Conservation (phyloP, 2,113 vertebrate species). For the Megaleporinus macrocephalus region DNA sequence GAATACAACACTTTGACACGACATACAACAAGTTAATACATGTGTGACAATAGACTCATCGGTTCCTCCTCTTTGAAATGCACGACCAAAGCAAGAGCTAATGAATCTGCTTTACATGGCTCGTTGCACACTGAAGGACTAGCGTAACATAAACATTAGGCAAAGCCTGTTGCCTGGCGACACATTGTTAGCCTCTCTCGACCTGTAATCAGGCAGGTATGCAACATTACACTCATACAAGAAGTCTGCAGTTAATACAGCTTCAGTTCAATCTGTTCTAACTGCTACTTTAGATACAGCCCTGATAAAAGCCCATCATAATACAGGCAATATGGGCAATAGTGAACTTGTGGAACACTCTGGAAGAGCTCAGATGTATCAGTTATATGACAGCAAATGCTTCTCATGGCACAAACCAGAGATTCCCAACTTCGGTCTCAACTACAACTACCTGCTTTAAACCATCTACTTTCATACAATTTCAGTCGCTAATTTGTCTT, state of each 20-base stretch:
- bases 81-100: not conserved
- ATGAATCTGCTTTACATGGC: not conserved
- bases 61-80: not conserved
- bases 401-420: no score
- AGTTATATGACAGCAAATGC: no score
- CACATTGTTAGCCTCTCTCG: not conserved
- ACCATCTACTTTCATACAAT: no score
- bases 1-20: not conserved
- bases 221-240: not conserved
- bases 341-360: no score
- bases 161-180: not conserved
- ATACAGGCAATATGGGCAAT: no score
- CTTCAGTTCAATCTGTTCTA: no score
- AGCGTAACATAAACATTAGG: slow-evolving; percentile 10
- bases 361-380: no score
- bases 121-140: not conserved
- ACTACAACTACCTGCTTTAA: no score
- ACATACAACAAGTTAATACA: not conserved
- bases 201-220: not conserved
- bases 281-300: no score
- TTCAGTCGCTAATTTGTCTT: no score
- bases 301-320: no score
- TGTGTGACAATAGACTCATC: not conserved
- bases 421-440: no score
- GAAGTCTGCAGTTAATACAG: not conserved